Evolutionary conservation across 2,797 vertebrate species (phyloP), one percentile per base, ranked within the genome.

Genomic region (Kryptopterus vitreolus): DNA sequence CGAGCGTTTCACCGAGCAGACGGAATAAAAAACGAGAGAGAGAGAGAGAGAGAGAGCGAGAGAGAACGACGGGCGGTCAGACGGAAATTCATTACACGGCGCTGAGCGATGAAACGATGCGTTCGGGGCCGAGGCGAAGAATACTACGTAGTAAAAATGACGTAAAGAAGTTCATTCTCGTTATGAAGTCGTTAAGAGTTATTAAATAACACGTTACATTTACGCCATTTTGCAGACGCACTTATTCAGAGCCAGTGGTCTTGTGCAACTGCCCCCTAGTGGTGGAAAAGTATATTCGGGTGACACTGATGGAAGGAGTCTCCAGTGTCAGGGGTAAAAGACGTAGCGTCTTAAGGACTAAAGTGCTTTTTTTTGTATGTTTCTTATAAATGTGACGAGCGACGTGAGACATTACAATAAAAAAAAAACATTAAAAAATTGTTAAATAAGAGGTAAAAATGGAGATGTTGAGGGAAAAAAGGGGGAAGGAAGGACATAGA

Each of bases 81-180:
- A 26, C 24, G 92, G 97, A 96, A 77, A 46, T 43, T 24, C 48
- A 29, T 20, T 15, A 43, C 2, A 22, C 20, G 33, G 33, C 26
- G 13, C 65, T 3, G 18, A 50, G 57, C 35, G 15, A 13, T 26
- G 31, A 11, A n/a, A 12, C 6, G 16, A 2, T 53, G 20, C 38
- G 38, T 43, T 43, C 10, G 38, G 38, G 7, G 38, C 6, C 10
- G 10, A 10, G 38, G 10, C 8, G 38, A 10, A 43, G 10, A 43
- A 43, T 43, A 43, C 10, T n/a, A n/a, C n/a, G n/a, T n/a, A n/a
- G n/a, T n/a, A n/a, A n/a, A n/a, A n/a, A n/a, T n/a, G n/a, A n/a
- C n/a, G n/a, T n/a, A n/a, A n/a, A n/a, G n/a, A n/a, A n/a, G n/a
- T n/a, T n/a, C n/a, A n/a, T n/a, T n/a, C n/a, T n/a, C n/a, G n/a